Base-by-base conservation (phyloP, 2,888 invertebrate genomes). In the Rotaria macrura region DNA sequence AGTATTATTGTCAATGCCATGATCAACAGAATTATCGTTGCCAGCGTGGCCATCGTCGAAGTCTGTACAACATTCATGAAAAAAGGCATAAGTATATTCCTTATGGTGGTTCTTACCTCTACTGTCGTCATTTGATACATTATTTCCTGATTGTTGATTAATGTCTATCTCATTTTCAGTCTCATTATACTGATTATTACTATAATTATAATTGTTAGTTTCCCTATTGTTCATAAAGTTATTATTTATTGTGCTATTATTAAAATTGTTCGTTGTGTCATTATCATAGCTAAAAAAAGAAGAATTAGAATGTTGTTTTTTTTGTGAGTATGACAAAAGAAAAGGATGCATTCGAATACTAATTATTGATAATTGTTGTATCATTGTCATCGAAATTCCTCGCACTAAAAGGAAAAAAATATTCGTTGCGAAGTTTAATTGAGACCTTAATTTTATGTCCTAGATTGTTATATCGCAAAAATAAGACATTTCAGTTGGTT, bases 251-350 rank as follows among this genome's bases (percentile, higher is more conserved):
- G 29, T 29, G 29, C n/a, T n/a, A 14, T 57, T 57, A 29, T 5
- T 57, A 29, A 29, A 57, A 12, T 57, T 84, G 40, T 86, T 83
- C 38, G 74, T 84, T 29, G 86, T 79, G 25, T 86, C 86, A 86
- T 86, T 86, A 55, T 85, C 84, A n/a, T 65, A 65, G 4, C 65
- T 65, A 20, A 20, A 34, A 34, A 34, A 20, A n/a, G n/a, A n/a
- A n/a, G n/a, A n/a, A n/a, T n/a, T 29, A 17, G 14, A 49, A 49
- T 14, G 14, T 49, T 49, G 47, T 49, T 49, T 17, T 49, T 49
- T 49, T 49, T n/a, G n/a, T n/a, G n/a, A n/a, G n/a, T n/a, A n/a
- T n/a, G n/a, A n/a, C 49, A 49, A 49, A 17, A 14, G 14, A 49
- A 4, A 49, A 3, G 49, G 17, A 49, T 17, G 3, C 9, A 54